Evolutionary conservation across 2,797 vertebrate genomes (phyloP), one percentile per base, ranked within the genome.

Genomic region (Philypnodon macrostomus): DNA sequence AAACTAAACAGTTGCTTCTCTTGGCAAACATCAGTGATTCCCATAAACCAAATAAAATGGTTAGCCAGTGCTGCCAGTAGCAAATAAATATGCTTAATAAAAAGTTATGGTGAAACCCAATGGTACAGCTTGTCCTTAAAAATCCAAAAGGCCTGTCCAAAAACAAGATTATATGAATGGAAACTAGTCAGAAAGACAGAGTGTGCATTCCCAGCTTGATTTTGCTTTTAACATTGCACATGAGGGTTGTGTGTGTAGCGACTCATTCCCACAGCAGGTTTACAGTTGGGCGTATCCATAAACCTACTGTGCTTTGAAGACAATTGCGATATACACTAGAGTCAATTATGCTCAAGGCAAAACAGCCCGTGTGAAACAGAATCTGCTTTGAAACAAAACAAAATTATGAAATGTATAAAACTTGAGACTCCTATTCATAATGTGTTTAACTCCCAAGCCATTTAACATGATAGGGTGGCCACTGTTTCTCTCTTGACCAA

Each of bases 221-320:
- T 24, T 12, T 26, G 57, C 6, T 34, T 62, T 58, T 52, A 37
- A 44, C 39, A 56, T 31, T 47, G 48, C 33, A 18, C 40, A 58
- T 15, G 29, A 56, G 73, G 70, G 79, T 70, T 13, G 32, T 33
- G 32, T 33, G 54, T 51, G 45, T 35, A 44, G 34, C 30, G 53
- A 27, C 55, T 73, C 73, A 64, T 58, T 74, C 63, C 44, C 27
- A 52, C 53, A 64, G 65, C 32, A 23, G 36, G 52, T 39, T 59
- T 58, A 57, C 35, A 34, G 63, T 47, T 56, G 47, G 67, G 71
- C 16, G 67, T 78, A 30, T 58, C 62, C 67, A 66, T 59, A 33
- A 75, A 77, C 36, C 29, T 56, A 45, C 37, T 19, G 38, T 40
- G 58, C 67, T 80, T 76, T 70, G 62, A 75, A 72, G 66, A 69